Base-by-base conservation (phyloP, 2,113 vertebrate genomes). In the Perca schrenkii region DNA sequence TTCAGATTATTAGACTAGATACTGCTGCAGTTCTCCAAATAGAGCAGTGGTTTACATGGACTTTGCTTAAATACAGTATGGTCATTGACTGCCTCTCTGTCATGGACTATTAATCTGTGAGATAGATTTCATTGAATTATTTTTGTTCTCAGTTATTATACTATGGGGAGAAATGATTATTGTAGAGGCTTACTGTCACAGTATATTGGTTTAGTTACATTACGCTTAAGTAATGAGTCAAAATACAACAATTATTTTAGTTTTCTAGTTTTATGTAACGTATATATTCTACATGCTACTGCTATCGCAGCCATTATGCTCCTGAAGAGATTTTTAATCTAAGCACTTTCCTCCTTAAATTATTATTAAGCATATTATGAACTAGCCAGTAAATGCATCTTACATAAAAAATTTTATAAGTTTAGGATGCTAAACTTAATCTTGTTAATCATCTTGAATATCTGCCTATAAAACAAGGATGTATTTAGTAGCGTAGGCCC, bases 1-100 rank as follows among this genome's bases (percentile, higher is more conserved):
- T 66, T 73, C 62, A 62, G 53, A 79, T 62, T 85, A 80, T 83
- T 84, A 79, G 16, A 69, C 54, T 2, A 75, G 72, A 79, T 72
- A 63, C 17, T 62, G 10, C 40, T 43, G 8, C 11, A 28, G 21
- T 74, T 73, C 25, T 56, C 13, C 22, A 80, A 71, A 80, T 56
- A 22, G 61, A 54, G 54, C 69, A 43, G 22, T 69, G 53, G 79
- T 82, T 89, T 82, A 69, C 68, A 87, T 73, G 16, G 72, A 74
- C 49, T 36, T 34, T 61, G 54, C 57, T 73, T 62, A 64, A 81
- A 78, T 46, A 72, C 73, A 69, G 67, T 21, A 57, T n/a, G 61
- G 58, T 53, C 58, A 52, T 6, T 54, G 28, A 77, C 58, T 49
- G 52, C 46, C 15, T 85, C 47, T 25, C 17, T 74, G 19, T 60